Evolutionary conservation across 2,113 vertebrate genomes (phyloP).

Genomic region (Prunella fulvescens): DNA sequence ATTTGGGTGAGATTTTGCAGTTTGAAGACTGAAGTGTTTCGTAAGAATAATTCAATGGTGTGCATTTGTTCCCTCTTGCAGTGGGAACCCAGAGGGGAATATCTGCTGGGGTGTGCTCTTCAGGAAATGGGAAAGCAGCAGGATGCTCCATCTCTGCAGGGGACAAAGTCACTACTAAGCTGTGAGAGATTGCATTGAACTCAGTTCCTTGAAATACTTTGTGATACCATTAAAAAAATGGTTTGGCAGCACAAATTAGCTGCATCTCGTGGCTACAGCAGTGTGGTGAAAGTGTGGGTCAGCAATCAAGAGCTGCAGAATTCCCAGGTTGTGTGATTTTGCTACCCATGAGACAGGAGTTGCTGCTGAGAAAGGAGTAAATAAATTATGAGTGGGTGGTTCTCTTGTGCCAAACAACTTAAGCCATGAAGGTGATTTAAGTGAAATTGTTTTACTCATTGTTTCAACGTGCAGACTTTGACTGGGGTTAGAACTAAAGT

Average conservation of each 20-base stretch:
- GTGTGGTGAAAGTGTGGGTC: background rate
- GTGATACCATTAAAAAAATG: background rate
- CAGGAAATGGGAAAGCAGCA: background rate
- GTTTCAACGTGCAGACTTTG: background rate
- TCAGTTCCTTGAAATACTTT: background rate
- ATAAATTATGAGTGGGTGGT: background rate
- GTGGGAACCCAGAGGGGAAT: background rate
- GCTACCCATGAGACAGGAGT: background rate
- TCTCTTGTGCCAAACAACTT: background rate
- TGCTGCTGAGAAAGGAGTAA: background rate
- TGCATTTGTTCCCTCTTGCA: background rate
- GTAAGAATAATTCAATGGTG: background rate
- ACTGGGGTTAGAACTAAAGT: background rate
- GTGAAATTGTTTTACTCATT: background rate
- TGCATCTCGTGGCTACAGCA: background rate
- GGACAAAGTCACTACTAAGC: background rate
- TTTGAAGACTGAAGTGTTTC: background rate
- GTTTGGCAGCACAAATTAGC: background rate
- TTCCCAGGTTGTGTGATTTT: background rate
- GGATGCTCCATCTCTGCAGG: background rate
- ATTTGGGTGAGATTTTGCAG: conserved; percentile 8
- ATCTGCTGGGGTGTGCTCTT: background rate
- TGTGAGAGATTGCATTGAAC: background rate
- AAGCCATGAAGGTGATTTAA: background rate
- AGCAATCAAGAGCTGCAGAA: background rate